Base-by-base conservation (phyloP, 2,113 vertebrate genomes). In the Petroica traversi region DNA sequence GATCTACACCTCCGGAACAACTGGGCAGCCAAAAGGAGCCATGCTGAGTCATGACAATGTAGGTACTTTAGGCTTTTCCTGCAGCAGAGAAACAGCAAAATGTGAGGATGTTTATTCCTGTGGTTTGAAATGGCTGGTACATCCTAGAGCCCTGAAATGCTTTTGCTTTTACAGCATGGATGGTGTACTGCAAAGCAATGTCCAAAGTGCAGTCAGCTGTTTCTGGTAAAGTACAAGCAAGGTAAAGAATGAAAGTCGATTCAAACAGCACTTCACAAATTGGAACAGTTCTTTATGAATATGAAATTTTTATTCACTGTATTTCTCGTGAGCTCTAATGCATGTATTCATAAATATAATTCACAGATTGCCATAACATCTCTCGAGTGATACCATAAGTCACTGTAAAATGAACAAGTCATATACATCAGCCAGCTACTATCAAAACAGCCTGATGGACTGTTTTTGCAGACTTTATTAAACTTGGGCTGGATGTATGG, bases 31-130 rank as follows among this genome's bases (percentile, higher is more conserved):
- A 4, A 99, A 99, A 97, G 99, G 99, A 75, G 99, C 98, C 76
- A 99, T 99, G 99, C 97, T 99, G 93, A 99, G 98, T 82, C 99
- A 99, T 55, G 99, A 99, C 97, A 99, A 99, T 25, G 99, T 99
- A 98, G 55, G 98, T 95, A 46, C 59, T 88, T 63, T 2, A 79
- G 40, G 14, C 14, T 77, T 5, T 17, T 52, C 22, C 58, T 67
- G 49, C 33, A 33, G n/a, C 19, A 55, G 52, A 78, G 55, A 58
- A 74, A 34, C 5, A 52, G 34, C 25, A 23, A 62, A 55, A 18
- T 29, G 12, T 36, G n/a, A 68, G 23, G 28, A 19, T 78, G 5
- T 67, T 61, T 61, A 41, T 55, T 91, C 11, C 13, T 68, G 34
- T 72, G 36, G 59, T 92, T 87, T 85, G 45, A 75, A 83, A 58